Conservation (phyloP, 2,888 invertebrate species). For the Harpalus rubripes region DNA sequence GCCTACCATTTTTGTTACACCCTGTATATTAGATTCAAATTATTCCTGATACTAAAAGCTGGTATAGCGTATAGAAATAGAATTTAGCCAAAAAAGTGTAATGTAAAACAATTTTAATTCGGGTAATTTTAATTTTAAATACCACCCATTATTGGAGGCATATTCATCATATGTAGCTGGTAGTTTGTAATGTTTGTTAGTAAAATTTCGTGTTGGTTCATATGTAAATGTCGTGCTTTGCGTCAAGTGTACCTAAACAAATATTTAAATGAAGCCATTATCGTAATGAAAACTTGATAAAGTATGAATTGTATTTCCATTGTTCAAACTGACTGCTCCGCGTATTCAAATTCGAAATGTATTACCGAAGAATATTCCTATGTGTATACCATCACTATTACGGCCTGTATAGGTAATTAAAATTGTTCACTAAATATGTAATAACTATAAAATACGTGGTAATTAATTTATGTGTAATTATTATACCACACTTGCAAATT, state of each 20-base stretch:
- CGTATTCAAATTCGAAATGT: neutral
- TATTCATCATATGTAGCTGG: neutral
- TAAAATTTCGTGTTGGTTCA: constrained; percentile 18
- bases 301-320: constrained; percentile 20
- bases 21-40: too few relatives aligned
- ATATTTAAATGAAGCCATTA: constrained; percentile 48
- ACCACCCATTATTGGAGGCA: neutral
- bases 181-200: constrained; percentile 8
- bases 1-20: too few relatives aligned
- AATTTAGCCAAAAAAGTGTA: too few relatives aligned
- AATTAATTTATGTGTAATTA: constrained; percentile 45
- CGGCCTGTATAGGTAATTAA: constrained; percentile 15
- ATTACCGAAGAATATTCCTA: constrained; percentile 1
- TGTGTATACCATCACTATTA: neutral
- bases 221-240: constrained; percentile 27
- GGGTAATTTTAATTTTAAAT: constrained; percentile 14
- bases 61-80: too few relatives aligned
- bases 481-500: constrained; percentile 30
- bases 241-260: constrained; percentile 7
- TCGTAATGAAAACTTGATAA: constrained; percentile 37
- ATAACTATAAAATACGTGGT: constrained; percentile 24
- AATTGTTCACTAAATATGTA: constrained; percentile 39
- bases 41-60: too few relatives aligned
- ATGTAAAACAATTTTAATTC: too few relatives aligned
- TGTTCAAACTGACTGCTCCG: constrained; percentile 17